Conservation (phyloP, 2,888 invertebrate genomes). For the Eilema caniola region DNA sequence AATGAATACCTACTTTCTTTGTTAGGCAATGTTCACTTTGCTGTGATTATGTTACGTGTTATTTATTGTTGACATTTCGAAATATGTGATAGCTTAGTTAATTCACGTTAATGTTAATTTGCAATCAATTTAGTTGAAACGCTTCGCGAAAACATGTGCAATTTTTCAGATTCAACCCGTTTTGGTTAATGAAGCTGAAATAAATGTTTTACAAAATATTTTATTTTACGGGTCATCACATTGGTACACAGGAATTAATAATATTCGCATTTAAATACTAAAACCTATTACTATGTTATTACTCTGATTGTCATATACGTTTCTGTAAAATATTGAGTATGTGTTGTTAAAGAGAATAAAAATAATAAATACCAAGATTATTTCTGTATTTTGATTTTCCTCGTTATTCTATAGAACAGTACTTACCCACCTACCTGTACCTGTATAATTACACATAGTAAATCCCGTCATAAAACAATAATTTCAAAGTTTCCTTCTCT, state of each 20-base stretch:
- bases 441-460: background rate
- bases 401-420: constrained; percentile 1
- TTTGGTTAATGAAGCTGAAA: constrained; percentile 57
- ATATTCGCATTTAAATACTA: constrained; percentile 83
- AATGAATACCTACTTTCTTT: constrained; percentile 79
- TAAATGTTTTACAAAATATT: constrained; percentile 50
- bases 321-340: constrained; percentile 88
- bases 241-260: constrained; percentile 71
- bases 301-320: constrained; percentile 86
- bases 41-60: constrained; percentile 87
- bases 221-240: constrained; percentile 60
- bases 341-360: constrained; percentile 88
- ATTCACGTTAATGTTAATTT: constrained; percentile 78
- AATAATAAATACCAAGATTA: constrained; percentile 83
- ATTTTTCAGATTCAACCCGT: constrained; percentile 58
- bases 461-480: background rate
- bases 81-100: constrained; percentile 82
- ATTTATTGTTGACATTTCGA: constrained; percentile 82
- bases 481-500: background rate
- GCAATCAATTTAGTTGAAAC: constrained; percentile 70
- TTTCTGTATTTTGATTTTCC: constrained; percentile 55
- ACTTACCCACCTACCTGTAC: background rate
- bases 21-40: constrained; percentile 86
- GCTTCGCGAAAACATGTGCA: constrained; percentile 69
- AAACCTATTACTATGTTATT: constrained; percentile 84